Percentiles rank a stretch among this genome's conserved stretches.
Conservation (phyloP, 2,888 invertebrate genomes). For the Tachystola acroxantha region DNA sequence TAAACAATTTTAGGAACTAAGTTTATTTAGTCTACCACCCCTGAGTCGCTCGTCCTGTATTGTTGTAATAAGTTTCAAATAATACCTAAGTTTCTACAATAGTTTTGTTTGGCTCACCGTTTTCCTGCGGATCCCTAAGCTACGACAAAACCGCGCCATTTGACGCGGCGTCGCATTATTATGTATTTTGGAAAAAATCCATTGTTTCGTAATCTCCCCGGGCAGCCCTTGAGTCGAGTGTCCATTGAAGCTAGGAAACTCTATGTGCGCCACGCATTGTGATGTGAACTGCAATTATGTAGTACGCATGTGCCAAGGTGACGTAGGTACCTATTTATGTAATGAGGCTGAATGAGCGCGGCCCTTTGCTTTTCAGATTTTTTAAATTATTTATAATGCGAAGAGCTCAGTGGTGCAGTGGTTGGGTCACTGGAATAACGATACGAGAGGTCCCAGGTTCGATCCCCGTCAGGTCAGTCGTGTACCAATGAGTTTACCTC, state of each 20-base stretch:
- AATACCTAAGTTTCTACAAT: no score
- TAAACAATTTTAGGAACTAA: no score
- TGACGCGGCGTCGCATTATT: constrained; percentile 70
- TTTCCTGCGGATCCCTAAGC: constrained; percentile 51
- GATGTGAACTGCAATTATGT: constrained; percentile 34
- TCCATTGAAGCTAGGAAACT: constrained; percentile 47
- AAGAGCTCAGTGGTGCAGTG: no score
- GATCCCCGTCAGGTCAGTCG: no score
- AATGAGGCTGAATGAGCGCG: constrained; percentile 40
- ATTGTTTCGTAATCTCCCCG: constrained; percentile 73
- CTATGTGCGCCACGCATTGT: constrained; percentile 38
- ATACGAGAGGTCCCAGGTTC: no score
- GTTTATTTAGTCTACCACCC: no score
- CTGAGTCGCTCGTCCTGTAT: no score
- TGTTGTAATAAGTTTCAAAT: no score
- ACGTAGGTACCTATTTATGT: constrained; percentile 51
- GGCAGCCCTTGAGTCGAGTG: constrained; percentile 55
- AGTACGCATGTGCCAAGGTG: constrained; percentile 52
- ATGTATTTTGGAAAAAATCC: constrained; percentile 75
- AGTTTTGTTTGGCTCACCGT: no score
- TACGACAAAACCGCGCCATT: constrained; percentile 59
- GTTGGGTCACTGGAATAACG: no score
- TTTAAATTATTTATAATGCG: no score
- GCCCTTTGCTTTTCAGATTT: constrained; percentile 20
- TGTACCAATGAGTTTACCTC: no score